Evolutionary conservation across 1,140 invertebrate species (phyloP), one percentile per base, ranked within the genome.

Genomic region (Triops longicaudatus): DNA sequence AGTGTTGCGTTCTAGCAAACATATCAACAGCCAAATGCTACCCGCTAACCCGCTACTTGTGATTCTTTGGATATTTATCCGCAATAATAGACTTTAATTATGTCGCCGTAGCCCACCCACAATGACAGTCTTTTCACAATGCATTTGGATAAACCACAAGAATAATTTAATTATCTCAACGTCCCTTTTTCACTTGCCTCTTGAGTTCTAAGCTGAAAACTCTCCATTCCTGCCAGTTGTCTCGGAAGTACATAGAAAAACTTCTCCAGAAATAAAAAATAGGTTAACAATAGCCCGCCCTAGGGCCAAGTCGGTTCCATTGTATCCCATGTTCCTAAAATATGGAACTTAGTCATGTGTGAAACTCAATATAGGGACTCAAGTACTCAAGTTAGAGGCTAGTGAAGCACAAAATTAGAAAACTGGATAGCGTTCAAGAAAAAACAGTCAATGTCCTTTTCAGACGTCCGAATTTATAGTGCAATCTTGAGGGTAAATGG

Each of bases 371-470:
- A n/a, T 63, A 22, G 50, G 50, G 50, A 5, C 50, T 63, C 31
- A 2, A 63, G 50, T 22, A 12, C 43, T 44, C 2, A 44, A 44
- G 43, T 44, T 2, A n/a, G 43, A 44, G 43, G 43, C 50, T 63
- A 63, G 17, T 63, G 50, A 63, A 63, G 50, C 50, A 14, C 50
- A 63, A 63, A 63, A 63, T 63, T 63, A 63, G 50, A 63, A 17
- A 63, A 63, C n/a, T 63, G 50, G 50, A 63, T 63, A n/a, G 14
- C 17, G 17, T 63, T 63, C 50, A 63, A 63, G 3, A 63, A 50
- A 50, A 63, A 63, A 63, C 11, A 22, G 9, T 17, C 7, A n/a
- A 22, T 17, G 50, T 63, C 17, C 50, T 63, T 63, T 3, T 63
- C 3, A 63, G 50, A 63, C 50, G 22, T 37, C 14, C 0, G 50